Conservation (phyloP, 2,888 invertebrate species). For the Philhelius pedissequus region DNA sequence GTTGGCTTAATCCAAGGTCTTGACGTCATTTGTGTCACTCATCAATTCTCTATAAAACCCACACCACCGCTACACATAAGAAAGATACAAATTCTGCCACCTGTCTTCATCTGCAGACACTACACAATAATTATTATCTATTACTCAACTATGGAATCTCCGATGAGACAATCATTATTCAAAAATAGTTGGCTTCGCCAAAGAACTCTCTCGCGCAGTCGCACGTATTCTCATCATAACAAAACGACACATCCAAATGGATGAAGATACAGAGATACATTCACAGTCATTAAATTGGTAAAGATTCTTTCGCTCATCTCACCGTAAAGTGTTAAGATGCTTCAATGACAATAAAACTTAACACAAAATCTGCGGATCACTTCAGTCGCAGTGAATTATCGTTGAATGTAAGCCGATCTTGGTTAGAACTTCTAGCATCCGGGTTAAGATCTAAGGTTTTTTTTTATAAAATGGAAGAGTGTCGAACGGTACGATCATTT, state of each 20-base stretch:
- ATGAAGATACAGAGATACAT: background rate
- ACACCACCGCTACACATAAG: background rate
- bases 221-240: conserved; percentile 10
- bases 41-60: conserved; percentile 10
- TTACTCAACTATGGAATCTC: conserved; percentile 27
- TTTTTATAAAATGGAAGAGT: conserved; percentile 56
- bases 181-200: conserved; percentile 26
- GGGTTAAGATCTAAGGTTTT: conserved; percentile 44
- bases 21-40: conserved; percentile 49
- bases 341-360: conserved; percentile 72
- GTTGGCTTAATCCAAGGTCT: background rate
- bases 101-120: conserved; percentile 44
- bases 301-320: conserved; percentile 51
- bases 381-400: conserved; percentile 73
- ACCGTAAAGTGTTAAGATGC: background rate
- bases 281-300: background rate
- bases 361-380: conserved; percentile 70
- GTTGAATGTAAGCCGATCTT: conserved; percentile 68
- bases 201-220: conserved; percentile 41
- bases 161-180: conserved; percentile 61
- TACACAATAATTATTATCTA: background rate
- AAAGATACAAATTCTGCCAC: background rate
- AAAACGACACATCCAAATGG: background rate
- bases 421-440: conserved; percentile 19
- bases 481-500: conserved; percentile 26